These are phyloP conservation scores for Chelonus insularis DNA, from an alignment of 1,140 invertebrate species.

Conservation along the genomic window DNA sequence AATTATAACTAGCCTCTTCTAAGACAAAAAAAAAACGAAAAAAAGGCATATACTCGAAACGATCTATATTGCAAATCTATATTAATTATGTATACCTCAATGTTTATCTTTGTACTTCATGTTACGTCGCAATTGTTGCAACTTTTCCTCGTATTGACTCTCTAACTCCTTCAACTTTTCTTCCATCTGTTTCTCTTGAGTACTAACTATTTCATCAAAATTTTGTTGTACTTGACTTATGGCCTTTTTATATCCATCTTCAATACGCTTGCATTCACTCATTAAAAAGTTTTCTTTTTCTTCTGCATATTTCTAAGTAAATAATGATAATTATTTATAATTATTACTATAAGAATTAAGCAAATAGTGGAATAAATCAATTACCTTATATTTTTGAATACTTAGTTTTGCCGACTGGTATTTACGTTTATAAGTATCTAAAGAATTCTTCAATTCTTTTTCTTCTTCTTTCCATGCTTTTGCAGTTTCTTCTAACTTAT, in stretches of 20 bases:
- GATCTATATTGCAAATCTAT: conserved; percentile 49
- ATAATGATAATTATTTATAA: no score
- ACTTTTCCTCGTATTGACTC: conserved; percentile 38
- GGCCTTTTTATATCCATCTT: conserved; percentile 48
- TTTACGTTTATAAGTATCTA: conserved; percentile 41
- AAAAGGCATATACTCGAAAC: conserved; percentile 41
- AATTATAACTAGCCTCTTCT: conserved; percentile 57
- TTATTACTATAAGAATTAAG: background rate
- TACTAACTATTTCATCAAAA: conserved; percentile 39
- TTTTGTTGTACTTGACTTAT: conserved; percentile 49
- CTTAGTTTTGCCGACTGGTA: conserved; percentile 45
- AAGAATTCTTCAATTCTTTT: conserved; percentile 37
- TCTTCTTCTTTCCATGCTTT: conserved; percentile 39
- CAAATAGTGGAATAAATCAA: conserved; percentile 13
- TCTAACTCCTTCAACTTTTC: conserved; percentile 46
- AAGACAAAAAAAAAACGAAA: conserved; percentile 35
- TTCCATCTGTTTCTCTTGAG: conserved; percentile 40
- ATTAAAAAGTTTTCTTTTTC: conserved; percentile 43
- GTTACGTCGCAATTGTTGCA: conserved; percentile 49
- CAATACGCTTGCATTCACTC: conserved; percentile 45
- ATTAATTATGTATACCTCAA: conserved; percentile 44
- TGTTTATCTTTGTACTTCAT: conserved; percentile 56
- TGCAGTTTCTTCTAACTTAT: conserved; percentile 36
- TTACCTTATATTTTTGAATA: conserved; percentile 52
- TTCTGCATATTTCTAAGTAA: conserved; percentile 42